Base-by-base conservation (phyloP, 2,888 invertebrate genomes). In the Aphidoletes aphidimyza region DNA sequence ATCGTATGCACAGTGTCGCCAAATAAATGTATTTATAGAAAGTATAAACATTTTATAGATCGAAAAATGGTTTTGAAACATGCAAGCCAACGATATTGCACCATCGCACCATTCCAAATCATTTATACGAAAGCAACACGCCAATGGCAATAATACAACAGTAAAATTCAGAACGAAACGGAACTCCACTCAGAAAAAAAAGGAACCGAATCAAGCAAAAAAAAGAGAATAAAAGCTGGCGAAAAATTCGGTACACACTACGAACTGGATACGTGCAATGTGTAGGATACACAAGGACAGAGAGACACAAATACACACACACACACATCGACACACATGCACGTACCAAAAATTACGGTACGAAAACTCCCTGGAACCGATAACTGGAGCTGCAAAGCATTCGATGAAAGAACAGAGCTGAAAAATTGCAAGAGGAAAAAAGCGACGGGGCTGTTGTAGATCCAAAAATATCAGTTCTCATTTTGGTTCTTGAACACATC, bases 401-500 rank as follows among this genome's bases (percentile, higher is more conserved):
- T 37, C 22, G 81, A 81, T 81, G 37, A 81, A 81, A 81, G 81
- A 78, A 3, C 81, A 54, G 54, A 47, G 47, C 17, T 3, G 19
- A 37, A 22, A 36, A 81, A 54, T 11, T 81, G 22, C 5, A 81
- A 37, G n/a, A n/a, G n/a, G 1, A n/a, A 37, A 36, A 81, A n/a
- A 37, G n/a, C 8, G 37, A 17, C 36, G 37, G 11, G 37, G 2
- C 36, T n/a, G 11, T 37, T 54, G 54, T 54, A 84, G 59, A 84
- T 84, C 84, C 84, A 54, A 83, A 84, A 84, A 84, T 84, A 84
- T 84, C 83, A 84, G 84, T 83, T 84, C 85, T 85, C 84, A 85
- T 85, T 85, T 85, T 84, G 78, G 83, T 85, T 85, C 84, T 85
- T 85, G 83, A 83, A 85, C 85, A 85, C 85, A 84, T 85, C 85